Percentiles rank a stretch among this genome's conserved stretches.
These are phyloP conservation scores for Mycalesis mineus DNA, from an alignment of 2,888 invertebrate species.

Conservation along the genomic window DNA sequence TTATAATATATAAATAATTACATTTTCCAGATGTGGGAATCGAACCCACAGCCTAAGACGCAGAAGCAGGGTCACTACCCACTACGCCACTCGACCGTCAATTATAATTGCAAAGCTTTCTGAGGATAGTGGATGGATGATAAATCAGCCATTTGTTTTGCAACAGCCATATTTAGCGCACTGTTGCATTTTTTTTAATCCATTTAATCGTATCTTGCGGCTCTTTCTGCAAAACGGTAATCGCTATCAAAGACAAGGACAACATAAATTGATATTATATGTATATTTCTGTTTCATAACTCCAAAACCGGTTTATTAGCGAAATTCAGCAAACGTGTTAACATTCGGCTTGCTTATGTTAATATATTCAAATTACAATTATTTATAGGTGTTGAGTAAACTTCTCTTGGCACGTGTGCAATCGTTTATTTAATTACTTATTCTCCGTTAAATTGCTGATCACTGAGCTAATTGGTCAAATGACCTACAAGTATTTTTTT, in stretches of 20 bases:
- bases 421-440: neutral
- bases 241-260: neutral
- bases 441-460: neutral
- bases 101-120: no score
- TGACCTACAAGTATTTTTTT: neutral
- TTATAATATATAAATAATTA: no score
- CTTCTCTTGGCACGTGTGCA: neutral
- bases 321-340: constrained; percentile 5
- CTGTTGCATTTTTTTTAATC: no score
- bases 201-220: neutral
- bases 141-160: no score
- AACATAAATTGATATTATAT: neutral
- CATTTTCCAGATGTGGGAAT: no score
- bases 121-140: no score
- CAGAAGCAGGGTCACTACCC: no score
- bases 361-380: constrained; percentile 3
- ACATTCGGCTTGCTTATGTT: neutral
- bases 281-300: neutral
- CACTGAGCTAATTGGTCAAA: neutral
- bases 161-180: no score
- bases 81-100: no score
- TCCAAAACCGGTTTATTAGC: neutral
- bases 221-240: neutral
- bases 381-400: constrained; percentile 7
- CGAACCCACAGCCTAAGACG: no score